Base-by-base conservation (phyloP, 2,888 invertebrate species). In the Willowsia nigromaculata region DNA sequence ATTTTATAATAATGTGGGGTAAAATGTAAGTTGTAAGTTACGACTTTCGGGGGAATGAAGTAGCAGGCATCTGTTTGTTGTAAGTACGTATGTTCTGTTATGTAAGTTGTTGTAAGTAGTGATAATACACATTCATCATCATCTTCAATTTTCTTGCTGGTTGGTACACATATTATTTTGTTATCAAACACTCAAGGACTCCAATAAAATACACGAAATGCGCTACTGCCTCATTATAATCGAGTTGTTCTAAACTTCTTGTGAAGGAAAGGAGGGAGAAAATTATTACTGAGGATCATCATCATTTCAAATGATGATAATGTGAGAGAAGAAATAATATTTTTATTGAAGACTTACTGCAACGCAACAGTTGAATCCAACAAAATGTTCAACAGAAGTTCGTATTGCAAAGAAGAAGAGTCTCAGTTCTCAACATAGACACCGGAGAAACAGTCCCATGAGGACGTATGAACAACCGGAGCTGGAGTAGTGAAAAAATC, bases 1-100 rank as follows among this genome's bases (percentile, higher is more conserved):
- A 82, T 82, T 87, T 87, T 82, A 47, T 87, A 87, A 87, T 87
- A 87, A 87, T 87, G 87, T 87, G 74, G 68, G 53, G 68, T 68
- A 68, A 80, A 86, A 86, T 68, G 65, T 76, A 62, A n/a, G 74
- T 71, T 76, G 76, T 68, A 53, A 87, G 50, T 43, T 37, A 37
- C 81, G 37, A 87, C n/a, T 59, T 50, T 59, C 18, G 11, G 15
- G 37, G 30, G 47, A 56, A 87, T n/a, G 56, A 81, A 80, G 59
- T 50, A 80, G 78, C 68, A 68, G 22, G 86, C 87, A 82, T 87
- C 87, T 82, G 81, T 82, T 71, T 87, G 65, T 85, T 78, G 59
- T 40, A 27, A 50, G 50, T 30, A 76, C 37, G 40, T 71, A 43
- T 71, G 71, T 78, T 50, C 53, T 53, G 50, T 78, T 78, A 78